Conservation (phyloP, 2,113 vertebrate species). For the Forbesichthys papilliferus region DNA sequence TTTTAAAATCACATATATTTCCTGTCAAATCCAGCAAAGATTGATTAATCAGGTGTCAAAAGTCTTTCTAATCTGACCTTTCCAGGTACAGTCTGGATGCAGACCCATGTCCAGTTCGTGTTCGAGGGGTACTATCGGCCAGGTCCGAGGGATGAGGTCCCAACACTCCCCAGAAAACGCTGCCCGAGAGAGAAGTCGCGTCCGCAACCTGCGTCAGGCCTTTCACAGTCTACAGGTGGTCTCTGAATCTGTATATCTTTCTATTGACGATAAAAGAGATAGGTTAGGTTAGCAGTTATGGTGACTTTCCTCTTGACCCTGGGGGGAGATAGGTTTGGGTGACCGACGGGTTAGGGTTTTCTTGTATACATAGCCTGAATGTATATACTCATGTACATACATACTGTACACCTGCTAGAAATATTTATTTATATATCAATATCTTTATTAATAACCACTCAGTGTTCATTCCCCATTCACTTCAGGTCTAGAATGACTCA, state of each 20-base stretch:
- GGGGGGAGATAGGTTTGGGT: no score
- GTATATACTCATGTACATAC: background rate
- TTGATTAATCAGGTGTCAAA: background rate
- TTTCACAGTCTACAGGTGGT: conserved; percentile 83
- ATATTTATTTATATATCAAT: no score
- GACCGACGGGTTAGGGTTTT: no score
- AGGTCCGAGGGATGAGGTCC: conserved; percentile 30
- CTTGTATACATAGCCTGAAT: background rate
- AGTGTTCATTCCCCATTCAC: no score
- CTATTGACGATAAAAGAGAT: no score
- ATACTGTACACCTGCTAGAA: background rate
- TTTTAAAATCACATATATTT: background rate
- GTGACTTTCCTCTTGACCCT: no score
- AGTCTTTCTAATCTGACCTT: background rate
- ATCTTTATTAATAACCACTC: no score
- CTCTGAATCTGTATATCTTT: background rate
- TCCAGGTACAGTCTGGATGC: conserved; percentile 41
- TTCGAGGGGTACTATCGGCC: background rate
- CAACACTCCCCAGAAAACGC: conserved; percentile 79
- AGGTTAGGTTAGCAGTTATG: no score
- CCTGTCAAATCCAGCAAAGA: background rate
- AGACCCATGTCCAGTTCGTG: conserved; percentile 28
- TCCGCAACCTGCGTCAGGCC: conserved; percentile 82
- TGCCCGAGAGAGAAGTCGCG: conserved; percentile 78
- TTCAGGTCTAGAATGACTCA: no score